Evolutionary conservation across 2,888 invertebrate species (phyloP), one percentile per base, ranked within the genome.

Genomic region (Orthonychiurus folsomi): DNA sequence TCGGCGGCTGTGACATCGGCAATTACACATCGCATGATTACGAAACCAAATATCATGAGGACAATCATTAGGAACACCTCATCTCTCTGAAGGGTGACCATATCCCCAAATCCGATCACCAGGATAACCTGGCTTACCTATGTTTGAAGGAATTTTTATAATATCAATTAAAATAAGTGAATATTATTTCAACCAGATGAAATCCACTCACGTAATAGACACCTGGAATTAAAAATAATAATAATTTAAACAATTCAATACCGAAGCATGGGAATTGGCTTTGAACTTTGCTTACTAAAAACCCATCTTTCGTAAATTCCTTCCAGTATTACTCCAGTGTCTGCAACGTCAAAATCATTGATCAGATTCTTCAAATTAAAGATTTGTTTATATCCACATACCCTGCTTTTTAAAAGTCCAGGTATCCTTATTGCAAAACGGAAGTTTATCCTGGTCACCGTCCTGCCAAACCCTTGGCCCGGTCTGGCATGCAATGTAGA

Each of bases 51-150:
- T 18, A 69, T 59, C 28, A 60, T 60, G 64, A 70, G 65, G 18
- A 66, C 61, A 21, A 66, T 68, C 3, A 69, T 50, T 1, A 70
- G 50, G 9, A 56, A 9, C 5, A 72, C 27, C 24, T 69, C 68
- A 5, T 53, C 27, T 12, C 28, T 15, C 1, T 58, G n/a, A 12
- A 69, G 25, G 9, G 63, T 63, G 15, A 69, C 66, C 65, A 70
- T 65, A 55, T 72, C 72, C 25, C 72, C 72, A 63, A 65, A 72
- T 37, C 72, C 72, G 56, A 72, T 69, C 1, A 67, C 66, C 25
- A 72, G 55, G 18, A 69, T 55, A 2, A 65, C 67, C 56, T 70
- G 70, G 50, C 65, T 65, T n/a, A 37, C 37, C 5, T 37, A 37
- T n/a, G n/a, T n/a, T n/a, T n/a, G n/a, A n/a, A n/a, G n/a, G 9